A percentile compares a stretch with the other conserved stretches of the same genome.
These are phyloP conservation scores for Ellobius talpinus DNA, from an alignment of 2,113 vertebrate species.

Conservation along the genomic window DNA sequence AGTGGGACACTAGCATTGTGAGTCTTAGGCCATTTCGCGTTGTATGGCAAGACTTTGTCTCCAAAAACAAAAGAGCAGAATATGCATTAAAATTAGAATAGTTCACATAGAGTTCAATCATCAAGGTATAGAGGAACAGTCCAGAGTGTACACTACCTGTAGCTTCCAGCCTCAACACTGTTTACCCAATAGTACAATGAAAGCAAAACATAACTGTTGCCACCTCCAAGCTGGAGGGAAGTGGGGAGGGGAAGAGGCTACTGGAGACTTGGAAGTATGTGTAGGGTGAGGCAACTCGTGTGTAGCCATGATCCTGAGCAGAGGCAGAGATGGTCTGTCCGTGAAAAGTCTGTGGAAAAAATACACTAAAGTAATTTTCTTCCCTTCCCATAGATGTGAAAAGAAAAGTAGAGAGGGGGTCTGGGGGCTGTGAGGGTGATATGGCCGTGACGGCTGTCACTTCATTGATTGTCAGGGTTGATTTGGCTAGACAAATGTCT, in stretches of 20 bases:
- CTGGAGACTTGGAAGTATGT: neutral
- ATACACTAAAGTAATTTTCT: neutral
- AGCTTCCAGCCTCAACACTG: neutral
- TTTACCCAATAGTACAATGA: neutral
- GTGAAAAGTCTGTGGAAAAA: neutral
- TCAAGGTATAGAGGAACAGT: neutral
- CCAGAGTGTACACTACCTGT: neutral
- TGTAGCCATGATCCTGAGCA: neutral
- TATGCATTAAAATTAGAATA: slow-evolving; percentile 11
- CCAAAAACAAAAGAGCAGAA: neutral
- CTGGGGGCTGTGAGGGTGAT: neutral
- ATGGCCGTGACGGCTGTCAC: neutral
- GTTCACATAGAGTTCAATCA: slow-evolving; percentile 13
- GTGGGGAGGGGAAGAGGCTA: neutral
- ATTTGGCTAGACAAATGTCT: neutral
- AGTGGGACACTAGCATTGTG: neutral
- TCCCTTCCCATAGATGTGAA: neutral
- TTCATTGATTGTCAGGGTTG: neutral
- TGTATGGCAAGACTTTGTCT: neutral
- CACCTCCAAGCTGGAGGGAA: neutral
- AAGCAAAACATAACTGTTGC: neutral
- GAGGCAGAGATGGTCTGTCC: neutral
- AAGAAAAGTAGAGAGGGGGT: neutral
- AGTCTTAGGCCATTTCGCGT: neutral
- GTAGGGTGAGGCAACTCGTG: neutral